These are phyloP conservation scores for Dascyllus trimaculatus DNA, from an alignment of 2,113 vertebrate genomes.

Conservation along the genomic window DNA sequence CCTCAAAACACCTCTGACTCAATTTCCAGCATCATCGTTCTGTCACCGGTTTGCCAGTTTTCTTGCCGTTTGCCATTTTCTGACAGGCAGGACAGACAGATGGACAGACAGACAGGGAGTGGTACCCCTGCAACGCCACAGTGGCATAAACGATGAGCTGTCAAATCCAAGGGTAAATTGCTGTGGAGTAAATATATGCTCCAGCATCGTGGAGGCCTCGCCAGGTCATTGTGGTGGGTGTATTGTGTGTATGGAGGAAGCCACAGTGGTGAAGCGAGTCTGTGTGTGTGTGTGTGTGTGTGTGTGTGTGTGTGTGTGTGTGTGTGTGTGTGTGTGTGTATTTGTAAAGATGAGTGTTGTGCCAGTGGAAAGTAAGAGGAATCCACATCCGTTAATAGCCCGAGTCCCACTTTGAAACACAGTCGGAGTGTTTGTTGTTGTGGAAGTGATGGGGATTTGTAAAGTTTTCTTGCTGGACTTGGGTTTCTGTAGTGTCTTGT, in stretches of 20 bases:
- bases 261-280: conserved; percentile 54
- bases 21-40: conserved; percentile 19
- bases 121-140: conserved; percentile 68
- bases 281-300: conserved; percentile 60
- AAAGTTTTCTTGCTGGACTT: conserved; percentile 24
- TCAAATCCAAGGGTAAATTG: conserved; percentile 74
- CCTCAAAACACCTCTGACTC: conserved; percentile 33
- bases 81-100: conserved; percentile 50
- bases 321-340: conserved; percentile 59
- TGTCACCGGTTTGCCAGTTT: conserved; percentile 5
- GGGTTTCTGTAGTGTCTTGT: conserved; percentile 52
- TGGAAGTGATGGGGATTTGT: conserved; percentile 44
- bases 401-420: conserved; percentile 41
- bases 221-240: conserved; percentile 77
- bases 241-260: conserved; percentile 69
- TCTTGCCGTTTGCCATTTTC: background rate
- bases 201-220: conserved; percentile 52
- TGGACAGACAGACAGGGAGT: conserved; percentile 75
- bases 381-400: conserved; percentile 67
- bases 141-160: conserved; percentile 79
- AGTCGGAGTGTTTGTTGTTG: conserved; percentile 56
- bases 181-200: conserved; percentile 79
- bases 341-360: conserved; percentile 60
- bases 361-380: conserved; percentile 72
- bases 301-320: conserved; percentile 63